Conservation (phyloP, 2,888 invertebrate species). For the Invenusta paracnida region DNA sequence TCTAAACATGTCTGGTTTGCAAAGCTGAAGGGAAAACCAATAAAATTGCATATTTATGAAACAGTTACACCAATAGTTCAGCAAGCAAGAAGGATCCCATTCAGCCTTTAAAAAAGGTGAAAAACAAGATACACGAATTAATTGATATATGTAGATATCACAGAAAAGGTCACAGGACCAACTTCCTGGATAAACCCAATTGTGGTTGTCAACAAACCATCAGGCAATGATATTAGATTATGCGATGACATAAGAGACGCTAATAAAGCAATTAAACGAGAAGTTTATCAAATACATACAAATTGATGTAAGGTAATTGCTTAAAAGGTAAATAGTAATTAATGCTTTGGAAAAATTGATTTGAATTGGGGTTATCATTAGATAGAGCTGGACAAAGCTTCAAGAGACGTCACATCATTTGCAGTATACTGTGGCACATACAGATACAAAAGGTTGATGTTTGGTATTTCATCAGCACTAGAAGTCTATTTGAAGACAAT, state of each 20-base stretch:
- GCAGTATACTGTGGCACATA: conserved; percentile 24
- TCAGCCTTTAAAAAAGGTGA: not conserved
- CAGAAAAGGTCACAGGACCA: not conserved
- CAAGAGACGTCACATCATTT: not conserved
- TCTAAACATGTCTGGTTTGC: not conserved
- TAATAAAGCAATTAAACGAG: not conserved
- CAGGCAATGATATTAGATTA: conserved; percentile 1
- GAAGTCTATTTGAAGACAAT: conserved; percentile 60
- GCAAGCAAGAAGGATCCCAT: not conserved
- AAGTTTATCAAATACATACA: not conserved
- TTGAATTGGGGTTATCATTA: conserved; percentile 41
- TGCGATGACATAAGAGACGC: conserved; percentile 9
- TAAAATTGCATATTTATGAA: conserved; percentile 16
- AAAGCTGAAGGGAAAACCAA: conserved; percentile 19
- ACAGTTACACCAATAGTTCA: conserved; percentile 9
- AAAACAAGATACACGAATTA: not conserved
- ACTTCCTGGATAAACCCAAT: not conserved
- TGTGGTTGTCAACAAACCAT: conserved; percentile 10
- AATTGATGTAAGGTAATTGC: not conserved
- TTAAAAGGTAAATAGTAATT: not conserved
- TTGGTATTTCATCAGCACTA: conserved; percentile 56
- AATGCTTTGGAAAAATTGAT: conserved; percentile 46
- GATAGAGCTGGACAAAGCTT: not conserved
- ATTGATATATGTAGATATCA: conserved; percentile 14
- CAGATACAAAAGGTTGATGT: conserved; percentile 47